Base-by-base conservation (phyloP, 2,797 vertebrate species). In the Megalops cyprinoides region DNA sequence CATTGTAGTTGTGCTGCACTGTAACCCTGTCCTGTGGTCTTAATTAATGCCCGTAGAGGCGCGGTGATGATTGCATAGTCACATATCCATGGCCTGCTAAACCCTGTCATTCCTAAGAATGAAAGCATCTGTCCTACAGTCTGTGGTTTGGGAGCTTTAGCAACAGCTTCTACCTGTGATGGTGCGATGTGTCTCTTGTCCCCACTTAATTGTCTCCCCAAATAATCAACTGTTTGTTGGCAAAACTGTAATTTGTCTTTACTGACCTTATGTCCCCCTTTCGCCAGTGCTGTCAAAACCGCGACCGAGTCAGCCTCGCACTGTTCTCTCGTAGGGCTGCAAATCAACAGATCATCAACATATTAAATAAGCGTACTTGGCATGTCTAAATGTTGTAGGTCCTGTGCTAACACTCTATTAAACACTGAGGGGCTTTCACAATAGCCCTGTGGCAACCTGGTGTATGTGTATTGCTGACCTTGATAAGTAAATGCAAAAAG, bases 401-500 rank as follows among this genome's bases (percentile, higher is more conserved):
- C 81, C 25, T 31, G 28, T 18, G 15, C 8, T 4, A 77, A 9
- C 2, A 46, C 23, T 9, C 39, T 48, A 31, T 81, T 82, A n/a
- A 82, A 82, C 1, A 84, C 37, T 12, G 31, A 20, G 15, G 62
- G 53, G 0, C 4, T 56, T 15, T 80, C 69, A 7, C 7, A 15
- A 62, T 74, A 79, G 1, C 84, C 79, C 34, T 85, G 76, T 10
- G 81, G 56, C 12, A 83, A 18, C 0, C 48, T 1, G 0, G 55
- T 42, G n/a, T 78, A 76, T 0, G 49, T 76, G 31, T 83, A 81
- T n/a, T 77, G 76, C 7, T 79, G 58, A 1, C 74, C 74, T 6
- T 48, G 34, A n/a, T 71, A 82, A 0, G 81, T 82, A 46, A 79
- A 73, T 0, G 76, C 80, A 48, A 84, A 84, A 3, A 82, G 46